These are phyloP conservation scores for Caloenas nicobarica DNA, from an alignment of 2,113 vertebrate species.

Conservation along the genomic window DNA sequence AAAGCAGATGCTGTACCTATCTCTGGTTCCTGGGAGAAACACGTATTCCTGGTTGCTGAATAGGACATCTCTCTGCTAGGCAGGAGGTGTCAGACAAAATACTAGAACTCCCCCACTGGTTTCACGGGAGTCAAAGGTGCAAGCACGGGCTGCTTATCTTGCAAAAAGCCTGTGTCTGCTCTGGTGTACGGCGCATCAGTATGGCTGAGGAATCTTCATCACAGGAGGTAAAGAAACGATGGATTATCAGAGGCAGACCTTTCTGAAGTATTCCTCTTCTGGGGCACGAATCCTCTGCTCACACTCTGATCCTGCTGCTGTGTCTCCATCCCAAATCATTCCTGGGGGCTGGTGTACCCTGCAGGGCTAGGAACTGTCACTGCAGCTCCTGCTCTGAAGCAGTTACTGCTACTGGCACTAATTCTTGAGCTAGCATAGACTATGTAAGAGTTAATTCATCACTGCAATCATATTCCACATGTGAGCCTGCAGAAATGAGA, in stretches of 20 bases:
- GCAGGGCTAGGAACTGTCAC: fast-evolving
- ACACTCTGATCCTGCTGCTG: background rate
- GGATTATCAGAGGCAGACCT: background rate
- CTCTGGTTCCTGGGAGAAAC: background rate
- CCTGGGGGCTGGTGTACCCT: background rate
- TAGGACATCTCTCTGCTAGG: background rate
- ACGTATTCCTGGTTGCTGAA: background rate
- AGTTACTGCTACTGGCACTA: background rate
- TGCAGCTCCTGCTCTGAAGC: background rate
- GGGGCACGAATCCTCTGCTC: background rate
- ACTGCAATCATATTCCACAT: background rate
- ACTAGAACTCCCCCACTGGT: background rate
- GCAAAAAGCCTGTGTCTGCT: background rate
- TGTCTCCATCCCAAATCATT: background rate
- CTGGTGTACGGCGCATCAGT: background rate
- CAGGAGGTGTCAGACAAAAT: background rate
- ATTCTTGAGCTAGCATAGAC: background rate
- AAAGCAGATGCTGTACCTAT: background rate
- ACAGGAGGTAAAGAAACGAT: background rate
- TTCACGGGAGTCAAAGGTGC: background rate
- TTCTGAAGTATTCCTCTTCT: background rate
- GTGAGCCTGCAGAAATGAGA: background rate
- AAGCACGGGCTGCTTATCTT: background rate
- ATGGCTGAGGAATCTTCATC: background rate
- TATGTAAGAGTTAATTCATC: background rate